These are phyloP conservation scores for Aplochiton taeniatus DNA, from an alignment of 2,797 vertebrate genomes.

Conservation along the genomic window DNA sequence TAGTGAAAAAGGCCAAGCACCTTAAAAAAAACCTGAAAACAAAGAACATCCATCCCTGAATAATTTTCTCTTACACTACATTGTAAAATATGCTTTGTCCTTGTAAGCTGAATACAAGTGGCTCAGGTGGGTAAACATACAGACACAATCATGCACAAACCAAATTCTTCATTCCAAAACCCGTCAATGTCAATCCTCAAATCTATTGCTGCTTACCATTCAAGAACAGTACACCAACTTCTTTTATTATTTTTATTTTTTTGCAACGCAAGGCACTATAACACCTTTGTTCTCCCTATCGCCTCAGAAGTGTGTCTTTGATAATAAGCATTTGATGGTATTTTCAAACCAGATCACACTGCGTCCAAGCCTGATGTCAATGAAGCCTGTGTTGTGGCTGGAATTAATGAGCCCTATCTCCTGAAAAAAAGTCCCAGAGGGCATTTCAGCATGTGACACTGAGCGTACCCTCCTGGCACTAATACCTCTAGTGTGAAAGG, in stretches of 20 bases:
- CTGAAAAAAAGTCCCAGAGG: background rate
- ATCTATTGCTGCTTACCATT: background rate
- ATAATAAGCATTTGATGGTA: background rate
- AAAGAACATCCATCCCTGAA: background rate
- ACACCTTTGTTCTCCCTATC: background rate
- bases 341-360: background rate
- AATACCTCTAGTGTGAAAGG: constrained; percentile 22
- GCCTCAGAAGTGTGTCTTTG: background rate
- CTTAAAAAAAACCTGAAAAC: background rate
- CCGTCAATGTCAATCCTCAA: background rate
- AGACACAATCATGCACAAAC: background rate
- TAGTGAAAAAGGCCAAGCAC: constrained; percentile 4
- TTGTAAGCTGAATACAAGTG: background rate
- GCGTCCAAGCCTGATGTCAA: background rate
- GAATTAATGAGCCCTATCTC: constrained; percentile 26
- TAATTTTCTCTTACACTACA: no score
- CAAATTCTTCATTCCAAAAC: background rate
- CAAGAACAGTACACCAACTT: constrained; percentile 1
- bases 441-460: constrained; percentile 1
- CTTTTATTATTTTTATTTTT: no score
- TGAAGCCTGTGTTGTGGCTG: background rate
- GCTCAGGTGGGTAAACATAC: background rate
- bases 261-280: background rate
- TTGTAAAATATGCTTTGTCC: background rate
- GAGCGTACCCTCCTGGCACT: background rate